Conservation (phyloP, 2,888 invertebrate species). For the Lymantria monacha region DNA sequence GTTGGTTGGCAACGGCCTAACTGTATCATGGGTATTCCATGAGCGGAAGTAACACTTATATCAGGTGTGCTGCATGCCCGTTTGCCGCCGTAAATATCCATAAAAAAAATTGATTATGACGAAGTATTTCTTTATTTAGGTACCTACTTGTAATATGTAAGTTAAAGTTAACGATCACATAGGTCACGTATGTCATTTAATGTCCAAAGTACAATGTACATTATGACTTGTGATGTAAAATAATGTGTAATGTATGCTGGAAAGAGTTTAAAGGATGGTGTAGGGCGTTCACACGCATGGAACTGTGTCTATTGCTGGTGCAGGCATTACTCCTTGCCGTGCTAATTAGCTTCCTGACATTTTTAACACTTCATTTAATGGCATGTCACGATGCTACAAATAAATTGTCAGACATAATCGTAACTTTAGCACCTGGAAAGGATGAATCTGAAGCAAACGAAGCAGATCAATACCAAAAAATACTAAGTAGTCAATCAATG, state of each 20-base stretch:
- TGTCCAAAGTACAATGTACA: slow-evolving; percentile 13
- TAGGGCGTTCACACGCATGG: slow-evolving; percentile 61
- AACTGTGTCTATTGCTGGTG: slow-evolving; percentile 46
- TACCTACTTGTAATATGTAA: too few relatives aligned
- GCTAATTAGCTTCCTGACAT: slow-evolving; percentile 49
- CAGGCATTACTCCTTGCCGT: slow-evolving; percentile 49
- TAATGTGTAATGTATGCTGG: slow-evolving; percentile 61
- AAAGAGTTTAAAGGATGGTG: slow-evolving; percentile 62
- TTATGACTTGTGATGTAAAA: slow-evolving; percentile 32
- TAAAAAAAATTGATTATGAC: too few relatives aligned
- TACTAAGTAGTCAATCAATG: too few relatives aligned
- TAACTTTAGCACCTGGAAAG: not conserved
- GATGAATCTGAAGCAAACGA: too few relatives aligned
- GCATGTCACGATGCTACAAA: slow-evolving; percentile 36
- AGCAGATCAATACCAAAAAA: too few relatives aligned
- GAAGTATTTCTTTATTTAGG: too few relatives aligned
- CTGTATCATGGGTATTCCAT: too few relatives aligned
- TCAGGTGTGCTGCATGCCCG: too few relatives aligned
- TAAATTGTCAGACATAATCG: not conserved
- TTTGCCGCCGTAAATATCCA: too few relatives aligned
- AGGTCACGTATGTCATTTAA: slow-evolving; percentile 39
- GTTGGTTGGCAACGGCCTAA: too few relatives aligned
- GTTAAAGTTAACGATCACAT: slow-evolving; percentile 33
- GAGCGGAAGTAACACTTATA: too few relatives aligned
- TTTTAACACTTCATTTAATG: slow-evolving; percentile 57